phyloP scores from a whole-genome alignment of 92 coral and sea anemone genomes.

The Palythoa heliodiscus region DNA sequence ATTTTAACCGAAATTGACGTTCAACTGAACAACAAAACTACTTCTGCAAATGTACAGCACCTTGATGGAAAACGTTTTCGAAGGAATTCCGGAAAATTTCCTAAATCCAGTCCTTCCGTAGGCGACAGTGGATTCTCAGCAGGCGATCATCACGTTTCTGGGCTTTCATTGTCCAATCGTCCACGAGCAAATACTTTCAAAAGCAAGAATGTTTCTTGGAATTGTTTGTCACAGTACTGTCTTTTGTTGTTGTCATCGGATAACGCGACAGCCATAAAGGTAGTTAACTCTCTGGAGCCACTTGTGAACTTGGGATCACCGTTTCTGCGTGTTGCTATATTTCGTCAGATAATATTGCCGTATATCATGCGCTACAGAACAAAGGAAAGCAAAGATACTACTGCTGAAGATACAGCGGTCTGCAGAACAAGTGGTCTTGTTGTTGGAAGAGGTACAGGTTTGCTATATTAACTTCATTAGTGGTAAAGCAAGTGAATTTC shows the following conservation, averaged over 20 bases:
- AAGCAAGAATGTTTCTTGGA: conserved; percentile 65
- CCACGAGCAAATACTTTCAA: conserved; percentile 38
- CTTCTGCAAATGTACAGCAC: conserved; percentile 32
- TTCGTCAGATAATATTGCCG: conserved; percentile 79
- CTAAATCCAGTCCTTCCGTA: conserved; percentile 63
- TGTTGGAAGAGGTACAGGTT: conserved; percentile 19
- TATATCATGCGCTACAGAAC: conserved; percentile 71
- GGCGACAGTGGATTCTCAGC: conserved; percentile 71
- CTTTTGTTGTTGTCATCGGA: conserved; percentile 62
- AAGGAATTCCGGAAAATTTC: conserved; percentile 54
- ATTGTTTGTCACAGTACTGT: conserved; percentile 83
- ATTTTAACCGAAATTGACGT: conserved; percentile 73
- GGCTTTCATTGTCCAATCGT: conserved; percentile 31
- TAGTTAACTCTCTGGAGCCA: conserved; percentile 71
- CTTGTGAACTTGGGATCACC: conserved; percentile 78
- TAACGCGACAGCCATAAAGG: conserved; percentile 62
- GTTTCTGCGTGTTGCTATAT: conserved; percentile 72
- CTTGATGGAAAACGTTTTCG: conserved; percentile 49
- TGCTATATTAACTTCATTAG: neutral
- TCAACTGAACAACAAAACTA: conserved; percentile 8
- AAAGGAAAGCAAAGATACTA: conserved; percentile 5
- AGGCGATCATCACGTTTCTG: conserved; percentile 49
- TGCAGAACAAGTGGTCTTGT: neutral
- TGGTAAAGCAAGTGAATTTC: neutral
- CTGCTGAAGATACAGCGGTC: neutral